Percentiles rank a stretch among this genome's conserved stretches.
Conservation (phyloP, 2,797 vertebrate species). For the Esox masquinongy region DNA sequence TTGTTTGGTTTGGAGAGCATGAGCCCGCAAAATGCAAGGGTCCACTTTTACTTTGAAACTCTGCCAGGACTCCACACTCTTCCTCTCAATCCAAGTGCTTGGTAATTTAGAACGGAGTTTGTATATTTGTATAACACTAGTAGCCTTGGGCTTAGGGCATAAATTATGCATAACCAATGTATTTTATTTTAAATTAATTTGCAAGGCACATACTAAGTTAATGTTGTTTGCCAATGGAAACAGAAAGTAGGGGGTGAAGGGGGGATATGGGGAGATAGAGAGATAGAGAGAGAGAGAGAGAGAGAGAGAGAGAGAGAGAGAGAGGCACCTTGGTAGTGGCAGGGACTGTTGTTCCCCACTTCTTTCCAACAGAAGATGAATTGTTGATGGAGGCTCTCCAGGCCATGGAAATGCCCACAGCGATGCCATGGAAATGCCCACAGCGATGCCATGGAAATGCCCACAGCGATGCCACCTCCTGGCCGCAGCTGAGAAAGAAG, state of each 20-base stretch:
- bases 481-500: constrained; percentile 50
- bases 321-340: constrained; percentile 58
- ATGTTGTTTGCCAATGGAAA: constrained; percentile 71
- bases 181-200: constrained; percentile 82
- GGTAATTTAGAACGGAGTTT: constrained; percentile 69
- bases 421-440: constrained; percentile 51
- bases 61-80: constrained; percentile 51
- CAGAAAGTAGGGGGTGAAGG: constrained; percentile 35
- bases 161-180: constrained; percentile 78
- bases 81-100: constrained; percentile 61
- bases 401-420: constrained; percentile 71
- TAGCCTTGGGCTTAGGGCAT: constrained; percentile 72
- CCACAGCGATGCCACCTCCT: constrained; percentile 59
- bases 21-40: constrained; percentile 50
- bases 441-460: constrained; percentile 69
- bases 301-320: constrained; percentile 9
- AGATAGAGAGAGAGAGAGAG: background rate
- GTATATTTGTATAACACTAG: constrained; percentile 79
- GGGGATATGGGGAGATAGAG: background rate
- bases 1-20: constrained; percentile 70
- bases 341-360: constrained; percentile 64
- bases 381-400: constrained; percentile 76
- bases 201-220: constrained; percentile 49
- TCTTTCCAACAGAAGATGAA: constrained; percentile 72
- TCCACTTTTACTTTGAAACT: constrained; percentile 50